These are phyloP conservation scores for Ennomos quercinarius DNA, from an alignment of 2,888 invertebrate species.

Conservation along the genomic window DNA sequence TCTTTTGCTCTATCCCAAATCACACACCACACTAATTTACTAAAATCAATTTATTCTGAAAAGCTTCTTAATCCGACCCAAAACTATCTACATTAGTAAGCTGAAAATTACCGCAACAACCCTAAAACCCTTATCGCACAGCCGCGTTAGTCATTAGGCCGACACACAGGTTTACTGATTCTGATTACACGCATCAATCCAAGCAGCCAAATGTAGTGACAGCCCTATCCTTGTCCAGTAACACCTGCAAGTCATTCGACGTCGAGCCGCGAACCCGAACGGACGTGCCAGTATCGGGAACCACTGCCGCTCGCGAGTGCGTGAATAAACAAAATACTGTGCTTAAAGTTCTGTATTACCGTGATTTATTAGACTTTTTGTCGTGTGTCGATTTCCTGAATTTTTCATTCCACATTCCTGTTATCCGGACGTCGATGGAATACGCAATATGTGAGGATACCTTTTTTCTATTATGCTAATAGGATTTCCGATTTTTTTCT, in stretches of 20 bases:
- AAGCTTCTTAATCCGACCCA: constrained; percentile 9
- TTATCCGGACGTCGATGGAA: constrained; percentile 58
- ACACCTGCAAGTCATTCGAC: constrained; percentile 66
- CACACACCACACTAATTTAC: neutral
- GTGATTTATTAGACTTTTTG: constrained; percentile 68
- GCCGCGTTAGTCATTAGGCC: constrained; percentile 31
- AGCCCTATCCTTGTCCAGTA: constrained; percentile 42
- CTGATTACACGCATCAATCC: constrained; percentile 38
- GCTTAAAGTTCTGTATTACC: constrained; percentile 61
- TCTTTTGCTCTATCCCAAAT: no score
- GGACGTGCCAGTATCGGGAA: constrained; percentile 48
- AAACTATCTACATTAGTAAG: constrained; percentile 22
- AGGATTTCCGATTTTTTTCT: constrained; percentile 50
- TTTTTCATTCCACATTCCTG: constrained; percentile 34
- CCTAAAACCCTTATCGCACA: constrained; percentile 23
- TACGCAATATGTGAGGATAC: constrained; percentile 64
- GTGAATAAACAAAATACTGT: constrained; percentile 53
- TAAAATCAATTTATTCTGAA: neutral
- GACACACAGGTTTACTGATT: constrained; percentile 31
- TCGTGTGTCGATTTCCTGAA: constrained; percentile 55
- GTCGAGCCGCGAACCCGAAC: constrained; percentile 54
- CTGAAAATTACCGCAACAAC: constrained; percentile 17
- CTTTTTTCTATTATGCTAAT: constrained; percentile 59
- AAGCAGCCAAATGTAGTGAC: constrained; percentile 33
- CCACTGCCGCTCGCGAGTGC: constrained; percentile 57